These are phyloP conservation scores for Cerceris ruficornis DNA, from an alignment of 2,888 invertebrate genomes.

Conservation along the genomic window DNA sequence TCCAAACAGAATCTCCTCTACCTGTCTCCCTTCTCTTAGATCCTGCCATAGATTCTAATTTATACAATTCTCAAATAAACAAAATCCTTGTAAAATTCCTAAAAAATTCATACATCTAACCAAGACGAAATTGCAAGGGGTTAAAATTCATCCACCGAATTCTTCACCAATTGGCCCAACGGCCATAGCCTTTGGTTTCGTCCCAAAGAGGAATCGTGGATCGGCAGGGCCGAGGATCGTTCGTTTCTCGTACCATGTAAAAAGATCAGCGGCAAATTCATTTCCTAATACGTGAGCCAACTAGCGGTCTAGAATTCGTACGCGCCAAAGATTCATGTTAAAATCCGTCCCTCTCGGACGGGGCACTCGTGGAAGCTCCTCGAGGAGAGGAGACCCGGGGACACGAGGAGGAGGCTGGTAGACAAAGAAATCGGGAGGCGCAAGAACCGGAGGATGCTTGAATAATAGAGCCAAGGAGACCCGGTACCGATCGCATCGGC, in stretches of 20 bases:
- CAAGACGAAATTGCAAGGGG: too few species aligned
- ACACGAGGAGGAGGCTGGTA: conserved; percentile 3
- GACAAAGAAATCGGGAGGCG: conserved; percentile 50
- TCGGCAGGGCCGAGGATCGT: background rate
- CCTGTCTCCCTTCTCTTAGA: too few species aligned
- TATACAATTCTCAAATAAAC: too few species aligned
- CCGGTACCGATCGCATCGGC: conserved; percentile 22
- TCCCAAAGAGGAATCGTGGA: too few species aligned
- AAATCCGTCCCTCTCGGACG: conserved; percentile 59
- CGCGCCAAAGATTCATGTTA: conserved; percentile 76
- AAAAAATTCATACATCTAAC: too few species aligned
- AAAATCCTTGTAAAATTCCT: too few species aligned
- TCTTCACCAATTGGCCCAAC: too few species aligned
- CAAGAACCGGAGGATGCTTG: conserved; percentile 36
- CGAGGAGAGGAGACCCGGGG: conserved; percentile 5
- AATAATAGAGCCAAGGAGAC: conserved; percentile 48
- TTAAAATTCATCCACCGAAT: too few species aligned
- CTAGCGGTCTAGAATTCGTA: conserved; percentile 74
- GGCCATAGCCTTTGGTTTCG: too few species aligned
- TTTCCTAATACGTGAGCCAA: conserved; percentile 73
- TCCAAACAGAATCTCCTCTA: too few species aligned
- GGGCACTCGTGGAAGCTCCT: conserved; percentile 7
- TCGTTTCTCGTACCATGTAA: conserved; percentile 17
- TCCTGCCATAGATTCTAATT: too few species aligned
- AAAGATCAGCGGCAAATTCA: conserved; percentile 74